Base-by-base conservation (phyloP, 2,888 invertebrate species). In the Agrypnus murinus region DNA sequence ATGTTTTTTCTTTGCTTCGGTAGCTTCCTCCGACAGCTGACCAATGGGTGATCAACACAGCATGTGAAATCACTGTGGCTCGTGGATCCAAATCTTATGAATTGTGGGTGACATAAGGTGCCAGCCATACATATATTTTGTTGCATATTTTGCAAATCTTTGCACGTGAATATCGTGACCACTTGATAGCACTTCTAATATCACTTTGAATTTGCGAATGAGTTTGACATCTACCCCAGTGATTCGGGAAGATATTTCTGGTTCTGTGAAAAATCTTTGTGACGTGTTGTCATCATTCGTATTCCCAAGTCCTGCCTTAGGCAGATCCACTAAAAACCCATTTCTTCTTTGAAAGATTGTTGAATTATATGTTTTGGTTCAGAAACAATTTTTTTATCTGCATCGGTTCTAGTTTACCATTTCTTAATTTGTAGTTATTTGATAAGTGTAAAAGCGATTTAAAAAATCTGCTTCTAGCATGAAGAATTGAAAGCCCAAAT, bases 401-500 rank as follows among this genome's bases (percentile, higher is more conserved):
- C n/a, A n/a, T n/a, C n/a, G n/a, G n/a, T n/a, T n/a, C n/a, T n/a
- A n/a, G n/a, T n/a, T n/a, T n/a, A n/a, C n/a, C n/a, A n/a, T n/a
- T n/a, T n/a, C n/a, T n/a, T n/a, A n/a, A n/a, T n/a, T n/a, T n/a
- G n/a, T n/a, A n/a, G n/a, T n/a, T n/a, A n/a, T n/a, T n/a, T n/a
- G n/a, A n/a, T n/a, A n/a, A n/a, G n/a, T n/a, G n/a, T n/a, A n/a
- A n/a, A n/a, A n/a, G n/a, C 25, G 62, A 74, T 72, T 81, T 77
- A 69, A 81, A 80, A 58, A 77, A 70, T 36, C 80, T 60, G 25
- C 80, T 81, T 65, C 80, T 74, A 10, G 79, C 77, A 69, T 81
- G 80, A 15, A 80, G 66, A 15, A 77, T 65, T 14, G 80, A 80
- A 17, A 80, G 65, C 38, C 45, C 45, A 45, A 45, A 45, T 5